Base-by-base conservation (phyloP, 2,797 vertebrate species). In the Chromis chromis region DNA sequence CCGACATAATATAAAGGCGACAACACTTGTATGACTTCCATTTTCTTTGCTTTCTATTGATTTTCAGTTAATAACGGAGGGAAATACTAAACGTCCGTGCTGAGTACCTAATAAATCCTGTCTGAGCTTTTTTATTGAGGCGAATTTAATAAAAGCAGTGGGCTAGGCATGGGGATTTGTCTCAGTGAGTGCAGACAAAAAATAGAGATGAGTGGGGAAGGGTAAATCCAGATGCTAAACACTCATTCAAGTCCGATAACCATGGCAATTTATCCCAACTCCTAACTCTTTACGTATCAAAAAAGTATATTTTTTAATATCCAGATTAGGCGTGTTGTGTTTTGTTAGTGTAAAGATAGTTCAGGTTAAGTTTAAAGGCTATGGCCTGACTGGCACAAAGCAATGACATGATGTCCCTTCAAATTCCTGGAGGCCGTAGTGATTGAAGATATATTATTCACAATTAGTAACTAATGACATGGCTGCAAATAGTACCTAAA, bases 41-140 rank as follows among this genome's bases (percentile, higher is more conserved):
- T 99, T 99, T 99, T 98, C 98, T 98, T 98, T 96, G 97, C 97
- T 98, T 99, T 98, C 97, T 98, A 99, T 99, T 99, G 98, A 99
- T 99, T 99, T 99, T 99, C 97, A 99, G 97, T 99, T 99, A 99
- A 99, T 99, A 99, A 99, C 96, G 95, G 96, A 96, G 92, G 95
- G 96, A 98, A 99, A 98, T 98, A 98, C 97, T 99, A 99, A 99
- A 99, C 96, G 97, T 96, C 96, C 92, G 88, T 92, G 95, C 96
- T 99, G 97, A 99, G 97, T 98, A 98, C 97, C 97, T 98, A 98
- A 99, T 99, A 99, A 99, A 99, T 99, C 97, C 97, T 97, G 97
- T 96, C 97, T 97, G 97, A 97, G 97, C 97, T 97, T 98, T 98
- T 99, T 99, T 99, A 99, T 99, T 98, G 97, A 97, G 96, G 97